Evolutionary conservation across 53 echinoderm and acorn worm genomes (phyloP), one percentile per base, ranked within the genome.

Genomic region (Astropecten irregularis): DNA sequence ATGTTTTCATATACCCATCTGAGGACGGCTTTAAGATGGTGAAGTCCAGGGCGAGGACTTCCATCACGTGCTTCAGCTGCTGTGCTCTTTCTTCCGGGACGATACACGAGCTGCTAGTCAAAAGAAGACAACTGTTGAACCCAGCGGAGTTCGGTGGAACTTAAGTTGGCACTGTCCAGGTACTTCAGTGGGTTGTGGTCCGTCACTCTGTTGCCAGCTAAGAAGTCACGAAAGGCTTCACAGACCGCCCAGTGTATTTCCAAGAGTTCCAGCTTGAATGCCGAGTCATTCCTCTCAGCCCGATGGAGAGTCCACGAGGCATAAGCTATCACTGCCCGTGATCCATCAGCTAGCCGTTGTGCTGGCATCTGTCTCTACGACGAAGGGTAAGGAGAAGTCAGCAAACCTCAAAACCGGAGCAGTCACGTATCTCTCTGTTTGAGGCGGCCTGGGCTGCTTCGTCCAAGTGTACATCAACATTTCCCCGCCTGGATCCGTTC

Each of bases 401-500:
- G 79, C 83, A 56, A 84, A 87, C 19, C 37, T 62, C 26, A 90
- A 52, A 25, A 86, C 50, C 0, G 85, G 90, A 18, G 70, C 61
- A 10, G 14, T 29, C 13, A 74, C 30, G 14, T 51, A 49, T 47
- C 72, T 89, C 19, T 77, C 23, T 28, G 14, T 23, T 19, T 58
- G 49, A 30, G 16, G 90, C 85, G 27, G 30, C 22, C 29, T 50
- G 35, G 0, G 29, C 58, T 19, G 57, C 25, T 15, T 40, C 65
- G 46, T 72, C 20, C 35, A 68, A 21, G 0, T 2, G 21, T 42
- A 46, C 65, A 2, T 36, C 11, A 49, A 35, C 76, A 21, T 18
- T 4, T 13, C 52, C 63, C 5, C 27, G 22, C 14, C 23, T 32
- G n/a, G 37, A 16, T 19, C 19, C 36, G 3, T 36, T 19, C 37